Evolutionary conservation across 92 coral and sea anemone species (phyloP).

Genomic region (Zoanthus sansibaricus): DNA sequence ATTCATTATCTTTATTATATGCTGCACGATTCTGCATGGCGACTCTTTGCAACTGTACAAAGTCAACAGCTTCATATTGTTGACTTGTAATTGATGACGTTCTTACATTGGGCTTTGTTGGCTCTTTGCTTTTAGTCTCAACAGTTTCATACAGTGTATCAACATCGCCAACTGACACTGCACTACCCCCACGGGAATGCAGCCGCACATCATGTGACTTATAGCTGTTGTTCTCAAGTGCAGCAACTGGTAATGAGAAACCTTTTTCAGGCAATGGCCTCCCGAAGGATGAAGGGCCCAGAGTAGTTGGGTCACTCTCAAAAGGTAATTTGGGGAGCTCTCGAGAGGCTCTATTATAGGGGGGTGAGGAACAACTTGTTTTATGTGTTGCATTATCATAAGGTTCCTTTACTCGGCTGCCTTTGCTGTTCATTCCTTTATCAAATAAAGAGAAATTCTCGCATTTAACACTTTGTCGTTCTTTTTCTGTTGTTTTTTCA

Average conservation of each 20-base stretch:
- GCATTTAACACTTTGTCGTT: slow-evolving; percentile 14
- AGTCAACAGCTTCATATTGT: slow-evolving; percentile 41
- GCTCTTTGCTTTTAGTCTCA: slow-evolving; percentile 8
- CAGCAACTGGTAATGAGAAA: not conserved
- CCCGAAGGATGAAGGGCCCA: not conserved
- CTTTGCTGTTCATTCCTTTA: slow-evolving; percentile 2
- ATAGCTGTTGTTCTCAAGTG: not conserved
- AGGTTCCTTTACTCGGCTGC: not conserved
- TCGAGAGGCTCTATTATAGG: slow-evolving; percentile 16
- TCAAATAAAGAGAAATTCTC: not conserved
- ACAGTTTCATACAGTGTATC: slow-evolving; percentile 32
- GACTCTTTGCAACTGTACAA: slow-evolving; percentile 3
- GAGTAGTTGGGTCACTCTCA: slow-evolving; percentile 18
- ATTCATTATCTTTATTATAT: not conserved
- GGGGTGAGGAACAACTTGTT: slow-evolving; percentile 18
- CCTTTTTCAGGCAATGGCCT: slow-evolving; percentile 12
- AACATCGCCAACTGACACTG: not conserved
- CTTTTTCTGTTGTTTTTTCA: slow-evolving; percentile 4
- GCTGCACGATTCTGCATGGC: not conserved
- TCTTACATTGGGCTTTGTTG: not conserved
- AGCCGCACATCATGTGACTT: not conserved
- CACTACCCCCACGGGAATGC: not conserved
- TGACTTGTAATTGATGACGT: slow-evolving; percentile 10
- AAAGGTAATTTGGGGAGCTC: slow-evolving; percentile 30
- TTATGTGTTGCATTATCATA: not conserved